phyloP scores from a whole-genome alignment of 2,888 invertebrate species.

The Drosophila ochracea region DNA sequence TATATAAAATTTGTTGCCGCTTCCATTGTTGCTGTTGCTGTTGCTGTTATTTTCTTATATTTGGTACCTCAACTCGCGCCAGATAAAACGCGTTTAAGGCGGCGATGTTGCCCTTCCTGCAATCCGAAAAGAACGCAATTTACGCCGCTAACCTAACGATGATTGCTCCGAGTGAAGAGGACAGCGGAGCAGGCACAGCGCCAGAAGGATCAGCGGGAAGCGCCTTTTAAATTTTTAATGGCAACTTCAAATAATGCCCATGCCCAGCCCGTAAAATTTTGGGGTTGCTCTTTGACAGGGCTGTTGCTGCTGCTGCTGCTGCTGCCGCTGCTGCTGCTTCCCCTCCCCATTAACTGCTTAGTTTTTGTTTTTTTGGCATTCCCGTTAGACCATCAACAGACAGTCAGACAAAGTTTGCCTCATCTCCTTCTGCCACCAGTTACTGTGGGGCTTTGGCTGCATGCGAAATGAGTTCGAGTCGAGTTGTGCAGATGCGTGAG shows the following conservation, averaged over 20 bases:
- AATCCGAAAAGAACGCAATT: slow-evolving; percentile 64
- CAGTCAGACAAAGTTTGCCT: slow-evolving; percentile 11
- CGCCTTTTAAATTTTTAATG: slow-evolving; percentile 80
- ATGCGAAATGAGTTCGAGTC: slow-evolving; percentile 50
- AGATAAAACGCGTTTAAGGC: slow-evolving; percentile 59
- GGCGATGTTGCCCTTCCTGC: slow-evolving; percentile 33
- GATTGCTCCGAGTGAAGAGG: slow-evolving; percentile 64
- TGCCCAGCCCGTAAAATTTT: slow-evolving; percentile 36
- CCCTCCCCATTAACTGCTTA: slow-evolving; percentile 25
- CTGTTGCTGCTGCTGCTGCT: not conserved
- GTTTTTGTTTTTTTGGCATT: slow-evolving; percentile 37
- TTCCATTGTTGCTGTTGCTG: slow-evolving; percentile 31
- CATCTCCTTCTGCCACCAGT: not conserved
- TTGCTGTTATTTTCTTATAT: slow-evolving; percentile 37
- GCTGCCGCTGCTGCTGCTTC: not conserved
- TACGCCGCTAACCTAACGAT: slow-evolving; percentile 79
- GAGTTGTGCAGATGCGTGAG: slow-evolving; percentile 44
- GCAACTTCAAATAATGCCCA: slow-evolving; percentile 78
- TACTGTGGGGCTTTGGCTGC: slow-evolving; percentile 37
- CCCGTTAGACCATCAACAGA: slow-evolving; percentile 21
- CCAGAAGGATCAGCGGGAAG: slow-evolving; percentile 47
- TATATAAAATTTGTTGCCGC: slow-evolving; percentile 67
- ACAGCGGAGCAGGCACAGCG: slow-evolving; percentile 14
- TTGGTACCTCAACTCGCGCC: slow-evolving; percentile 45
- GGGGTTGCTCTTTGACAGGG: slow-evolving; percentile 58